These are phyloP conservation scores for Ophion slaviceki DNA, from an alignment of 2,888 invertebrate genomes.

Conservation along the genomic window DNA sequence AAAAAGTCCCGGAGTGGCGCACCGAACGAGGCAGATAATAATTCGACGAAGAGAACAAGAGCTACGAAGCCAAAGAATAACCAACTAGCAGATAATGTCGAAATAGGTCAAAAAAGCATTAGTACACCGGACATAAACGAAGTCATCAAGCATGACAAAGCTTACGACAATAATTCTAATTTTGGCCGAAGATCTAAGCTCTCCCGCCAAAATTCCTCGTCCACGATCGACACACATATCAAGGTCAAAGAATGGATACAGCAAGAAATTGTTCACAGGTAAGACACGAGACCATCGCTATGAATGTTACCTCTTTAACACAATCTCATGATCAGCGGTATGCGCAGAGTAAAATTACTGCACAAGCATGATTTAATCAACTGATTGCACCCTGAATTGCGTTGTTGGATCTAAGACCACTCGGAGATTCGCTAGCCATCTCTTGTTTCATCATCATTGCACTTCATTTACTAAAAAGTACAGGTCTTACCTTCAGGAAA, in stretches of 20 bases:
- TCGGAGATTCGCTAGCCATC: too few species aligned
- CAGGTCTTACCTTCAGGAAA: neutral
- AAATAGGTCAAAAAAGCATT: constrained; percentile 84
- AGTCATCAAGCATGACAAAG: constrained; percentile 82
- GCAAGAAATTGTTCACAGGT: constrained; percentile 89
- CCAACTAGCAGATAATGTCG: constrained; percentile 84
- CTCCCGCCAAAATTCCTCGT: constrained; percentile 90
- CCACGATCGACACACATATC: constrained; percentile 93
- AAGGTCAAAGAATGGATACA: constrained; percentile 95
- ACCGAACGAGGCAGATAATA: constrained; percentile 84
- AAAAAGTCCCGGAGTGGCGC: constrained; percentile 83
- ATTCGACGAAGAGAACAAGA: constrained; percentile 73
- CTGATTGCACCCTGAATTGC: too few species aligned
- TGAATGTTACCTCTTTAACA: neutral
- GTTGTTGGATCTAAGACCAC: too few species aligned
- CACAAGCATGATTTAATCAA: too few species aligned
- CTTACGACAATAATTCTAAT: constrained; percentile 83
- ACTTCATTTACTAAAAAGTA: neutral
- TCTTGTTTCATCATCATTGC: too few species aligned
- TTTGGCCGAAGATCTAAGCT: constrained; percentile 87
- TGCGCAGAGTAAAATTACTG: too few species aligned
- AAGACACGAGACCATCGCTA: constrained; percentile 38
- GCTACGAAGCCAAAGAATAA: constrained; percentile 72
- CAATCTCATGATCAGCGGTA: neutral
- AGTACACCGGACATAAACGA: constrained; percentile 82